Evolutionary conservation across 2,888 invertebrate genomes (phyloP).

Genomic region (Callyntrura sp.): DNA sequence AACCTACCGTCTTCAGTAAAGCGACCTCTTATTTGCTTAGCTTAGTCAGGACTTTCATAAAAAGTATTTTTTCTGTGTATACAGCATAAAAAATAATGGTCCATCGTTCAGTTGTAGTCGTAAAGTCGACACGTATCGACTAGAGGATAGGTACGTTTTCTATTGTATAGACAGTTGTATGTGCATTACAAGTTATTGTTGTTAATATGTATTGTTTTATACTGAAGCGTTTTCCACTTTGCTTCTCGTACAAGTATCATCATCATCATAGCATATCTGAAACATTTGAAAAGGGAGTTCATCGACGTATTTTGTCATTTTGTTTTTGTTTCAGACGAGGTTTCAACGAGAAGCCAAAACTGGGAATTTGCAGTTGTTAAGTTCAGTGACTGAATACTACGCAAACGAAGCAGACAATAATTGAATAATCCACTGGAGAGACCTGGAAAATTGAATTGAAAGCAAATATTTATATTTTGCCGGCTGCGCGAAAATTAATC

Average conservation of each 20-base stretch:
- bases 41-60: slow-evolving; percentile 32
- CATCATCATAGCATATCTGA: slow-evolving; percentile 16
- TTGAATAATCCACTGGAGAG: not conserved
- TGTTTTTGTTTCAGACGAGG: slow-evolving; percentile 21
- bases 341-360: not conserved
- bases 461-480: slow-evolving; percentile 35
- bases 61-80: slow-evolving; percentile 1
- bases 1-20: slow-evolving; percentile 5
- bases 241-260: not conserved
- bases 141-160: not conserved
- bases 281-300: not conserved
- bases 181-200: not conserved
- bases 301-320: not conserved
- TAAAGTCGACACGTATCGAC: not conserved
- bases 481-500: slow-evolving; percentile 10
- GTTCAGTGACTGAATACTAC: slow-evolving; percentile 23
- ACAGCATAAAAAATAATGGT: slow-evolving; percentile 25
- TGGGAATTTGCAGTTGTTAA: not conserved
- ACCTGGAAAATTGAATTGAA: slow-evolving; percentile 1
- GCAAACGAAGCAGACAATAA: not conserved
- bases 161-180: not conserved
- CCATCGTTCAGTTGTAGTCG: not conserved
- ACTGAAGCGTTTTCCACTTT: not conserved
- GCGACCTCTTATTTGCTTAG: not conserved
- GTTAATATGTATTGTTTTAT: not conserved